These are phyloP conservation scores for Phalanger gymnotis DNA, from an alignment of 2,797 vertebrate species.

Conservation along the genomic window DNA sequence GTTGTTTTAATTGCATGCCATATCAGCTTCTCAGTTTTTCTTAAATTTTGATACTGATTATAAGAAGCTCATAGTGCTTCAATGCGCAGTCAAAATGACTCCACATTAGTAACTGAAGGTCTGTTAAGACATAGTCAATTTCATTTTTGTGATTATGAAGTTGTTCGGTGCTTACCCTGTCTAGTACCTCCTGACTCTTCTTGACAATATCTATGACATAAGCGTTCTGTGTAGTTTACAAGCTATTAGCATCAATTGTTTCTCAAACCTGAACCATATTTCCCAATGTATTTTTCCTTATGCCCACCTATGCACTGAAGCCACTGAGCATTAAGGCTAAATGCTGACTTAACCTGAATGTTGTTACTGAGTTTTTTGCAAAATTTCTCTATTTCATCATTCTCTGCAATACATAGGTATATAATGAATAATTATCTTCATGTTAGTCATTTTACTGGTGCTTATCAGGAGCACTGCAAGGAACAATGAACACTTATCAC, in stretches of 20 bases:
- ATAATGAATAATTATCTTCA: not conserved
- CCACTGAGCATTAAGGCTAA: not conserved
- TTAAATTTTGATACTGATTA: not conserved
- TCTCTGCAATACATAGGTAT: not conserved
- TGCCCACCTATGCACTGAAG: not conserved
- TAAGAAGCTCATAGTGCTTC: not conserved
- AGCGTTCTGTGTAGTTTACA: not conserved
- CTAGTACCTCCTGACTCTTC: not conserved
- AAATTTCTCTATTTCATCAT: not conserved
- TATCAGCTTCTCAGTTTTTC: not conserved
- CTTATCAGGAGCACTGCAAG: not conserved
- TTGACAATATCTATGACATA: not conserved
- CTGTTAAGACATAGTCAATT: not conserved
- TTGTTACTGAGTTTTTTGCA: not conserved
- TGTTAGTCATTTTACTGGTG: not conserved
- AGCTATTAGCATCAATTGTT: not conserved
- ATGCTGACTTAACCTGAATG: not conserved
- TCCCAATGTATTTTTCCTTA: not conserved
- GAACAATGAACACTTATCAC: not conserved
- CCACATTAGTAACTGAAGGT: not conserved
- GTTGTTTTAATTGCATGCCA: not conserved
- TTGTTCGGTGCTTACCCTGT: not conserved
- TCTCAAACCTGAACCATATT: not conserved
- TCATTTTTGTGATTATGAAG: not conserved
- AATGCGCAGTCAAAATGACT: not conserved